Evolutionary conservation across 2,888 invertebrate genomes (phyloP).

Genomic region (Himalopsyche tibetana): DNA sequence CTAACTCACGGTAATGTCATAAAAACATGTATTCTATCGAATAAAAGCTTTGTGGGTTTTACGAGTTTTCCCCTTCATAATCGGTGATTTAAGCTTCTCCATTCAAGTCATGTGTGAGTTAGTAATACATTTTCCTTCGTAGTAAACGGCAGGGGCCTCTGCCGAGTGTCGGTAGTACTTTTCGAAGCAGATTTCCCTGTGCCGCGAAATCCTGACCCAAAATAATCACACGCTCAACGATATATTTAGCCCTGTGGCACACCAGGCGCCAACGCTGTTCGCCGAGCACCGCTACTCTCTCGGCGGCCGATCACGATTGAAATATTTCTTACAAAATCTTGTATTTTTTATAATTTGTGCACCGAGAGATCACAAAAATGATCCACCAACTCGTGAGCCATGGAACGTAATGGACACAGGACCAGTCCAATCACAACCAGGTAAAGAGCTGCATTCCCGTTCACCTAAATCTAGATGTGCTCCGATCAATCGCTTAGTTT

Average conservation of each 20-base stretch:
- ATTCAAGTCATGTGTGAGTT: too few relatives aligned
- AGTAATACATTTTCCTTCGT: not conserved
- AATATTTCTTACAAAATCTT: constrained; percentile 56
- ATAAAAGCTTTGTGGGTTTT: too few relatives aligned
- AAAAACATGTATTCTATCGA: too few relatives aligned
- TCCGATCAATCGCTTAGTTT: constrained; percentile 44
- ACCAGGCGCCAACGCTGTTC: constrained; percentile 72
- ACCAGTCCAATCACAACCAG: constrained; percentile 63
- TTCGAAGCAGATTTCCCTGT: constrained; percentile 64
- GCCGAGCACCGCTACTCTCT: constrained; percentile 46
- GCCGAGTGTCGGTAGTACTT: not conserved
- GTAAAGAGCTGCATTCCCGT: constrained; percentile 65
- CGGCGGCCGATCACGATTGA: constrained; percentile 56
- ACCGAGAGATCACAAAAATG: constrained; percentile 61
- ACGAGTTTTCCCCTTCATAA: too few relatives aligned
- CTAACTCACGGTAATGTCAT: too few relatives aligned
- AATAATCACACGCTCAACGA: constrained; percentile 76
- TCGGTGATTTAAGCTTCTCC: too few relatives aligned
- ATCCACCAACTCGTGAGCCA: constrained; percentile 62
- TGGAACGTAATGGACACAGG: constrained; percentile 64
- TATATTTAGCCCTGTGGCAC: constrained; percentile 77
- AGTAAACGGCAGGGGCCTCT: constrained; percentile 7
- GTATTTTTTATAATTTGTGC: constrained; percentile 52
- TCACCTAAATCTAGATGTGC: constrained; percentile 59
- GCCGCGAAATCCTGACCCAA: constrained; percentile 75